Percentiles rank a stretch among this genome's conserved stretches.
phyloP scores from a whole-genome alignment of 2,888 invertebrate species.

The Sturmia bella region DNA sequence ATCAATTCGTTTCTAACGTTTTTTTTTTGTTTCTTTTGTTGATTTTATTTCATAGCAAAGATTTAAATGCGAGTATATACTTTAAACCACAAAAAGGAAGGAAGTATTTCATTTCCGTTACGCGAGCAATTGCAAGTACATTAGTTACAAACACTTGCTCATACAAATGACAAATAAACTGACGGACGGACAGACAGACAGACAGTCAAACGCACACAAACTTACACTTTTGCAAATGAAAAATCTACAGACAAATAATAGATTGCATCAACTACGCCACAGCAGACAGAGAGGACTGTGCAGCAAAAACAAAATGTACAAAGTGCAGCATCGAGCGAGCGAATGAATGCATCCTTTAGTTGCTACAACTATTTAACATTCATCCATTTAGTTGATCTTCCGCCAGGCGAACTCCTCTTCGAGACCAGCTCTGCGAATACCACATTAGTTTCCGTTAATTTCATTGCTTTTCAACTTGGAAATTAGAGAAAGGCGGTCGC shows the following conservation, averaged over 20 bases:
- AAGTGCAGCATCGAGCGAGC: slow-evolving; percentile 13
- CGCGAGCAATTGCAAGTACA: slow-evolving; percentile 68
- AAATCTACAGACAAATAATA: slow-evolving; percentile 51
- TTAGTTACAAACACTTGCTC: slow-evolving; percentile 48
- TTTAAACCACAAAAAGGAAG: slow-evolving; percentile 70
- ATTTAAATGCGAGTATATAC: slow-evolving; percentile 29
- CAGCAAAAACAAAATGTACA: slow-evolving; percentile 21
- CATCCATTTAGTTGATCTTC: slow-evolving; percentile 42
- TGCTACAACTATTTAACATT: slow-evolving; percentile 55
- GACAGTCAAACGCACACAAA: slow-evolving; percentile 10
- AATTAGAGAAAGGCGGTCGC: slow-evolving; percentile 47
- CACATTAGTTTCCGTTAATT: slow-evolving; percentile 67
- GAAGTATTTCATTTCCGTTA: slow-evolving; percentile 73
- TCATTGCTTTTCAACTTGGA: slow-evolving; percentile 64
- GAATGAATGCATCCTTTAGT: slow-evolving; percentile 25
- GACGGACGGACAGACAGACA: slow-evolving; percentile 10
- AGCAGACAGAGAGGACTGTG: too few relatives aligned
- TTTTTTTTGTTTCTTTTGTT: not conserved
- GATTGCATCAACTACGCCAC: slow-evolving; percentile 47
- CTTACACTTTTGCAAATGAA: not conserved
- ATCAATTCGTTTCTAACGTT: slow-evolving; percentile 34
- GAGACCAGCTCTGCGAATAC: slow-evolving; percentile 40
- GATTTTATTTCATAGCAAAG: not conserved
- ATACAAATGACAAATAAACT: slow-evolving; percentile 43
- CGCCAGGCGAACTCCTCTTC: not conserved